Conservation (phyloP, 2,797 vertebrate genomes). For the Alfaro cultratus region DNA sequence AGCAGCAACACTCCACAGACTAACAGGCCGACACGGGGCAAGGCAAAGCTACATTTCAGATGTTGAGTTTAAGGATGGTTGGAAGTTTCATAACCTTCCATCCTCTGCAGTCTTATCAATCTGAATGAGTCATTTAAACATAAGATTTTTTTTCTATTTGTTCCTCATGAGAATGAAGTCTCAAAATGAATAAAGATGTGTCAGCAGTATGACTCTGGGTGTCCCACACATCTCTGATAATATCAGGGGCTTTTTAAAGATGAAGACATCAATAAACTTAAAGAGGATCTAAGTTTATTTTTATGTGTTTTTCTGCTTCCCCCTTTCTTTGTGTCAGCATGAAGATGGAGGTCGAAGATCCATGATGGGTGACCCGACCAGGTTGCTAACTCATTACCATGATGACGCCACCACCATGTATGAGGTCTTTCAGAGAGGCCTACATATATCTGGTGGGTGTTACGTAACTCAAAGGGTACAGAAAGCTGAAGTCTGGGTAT, state of each 20-base stretch:
- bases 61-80: not conserved
- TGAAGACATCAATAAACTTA: slow-evolving; percentile 16
- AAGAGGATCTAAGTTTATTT: not conserved
- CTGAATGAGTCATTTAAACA: slow-evolving; percentile 8
- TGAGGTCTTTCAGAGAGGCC: slow-evolving; percentile 93
- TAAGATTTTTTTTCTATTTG: not conserved
- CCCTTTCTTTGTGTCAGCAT: slow-evolving; percentile 65
- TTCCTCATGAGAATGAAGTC: slow-evolving; percentile 5
- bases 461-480: not conserved
- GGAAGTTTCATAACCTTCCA: not conserved
- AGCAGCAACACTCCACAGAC: too few species aligned
- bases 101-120: not conserved
- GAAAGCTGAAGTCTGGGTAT: too few species aligned
- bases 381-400: slow-evolving; percentile 91
- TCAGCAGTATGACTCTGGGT: not conserved
- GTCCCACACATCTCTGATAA: not conserved
- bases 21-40: not conserved
- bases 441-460: slow-evolving; percentile 91
- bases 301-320: slow-evolving; percentile 2
- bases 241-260: slow-evolving; percentile 8
- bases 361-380: slow-evolving; percentile 86
- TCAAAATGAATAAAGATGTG: slow-evolving; percentile 3
- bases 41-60: not conserved
- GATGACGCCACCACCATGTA: slow-evolving; percentile 96
- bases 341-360: slow-evolving; percentile 87